Base-by-base conservation (phyloP, 2,888 invertebrate genomes). In the Polylopha cassiicola region DNA sequence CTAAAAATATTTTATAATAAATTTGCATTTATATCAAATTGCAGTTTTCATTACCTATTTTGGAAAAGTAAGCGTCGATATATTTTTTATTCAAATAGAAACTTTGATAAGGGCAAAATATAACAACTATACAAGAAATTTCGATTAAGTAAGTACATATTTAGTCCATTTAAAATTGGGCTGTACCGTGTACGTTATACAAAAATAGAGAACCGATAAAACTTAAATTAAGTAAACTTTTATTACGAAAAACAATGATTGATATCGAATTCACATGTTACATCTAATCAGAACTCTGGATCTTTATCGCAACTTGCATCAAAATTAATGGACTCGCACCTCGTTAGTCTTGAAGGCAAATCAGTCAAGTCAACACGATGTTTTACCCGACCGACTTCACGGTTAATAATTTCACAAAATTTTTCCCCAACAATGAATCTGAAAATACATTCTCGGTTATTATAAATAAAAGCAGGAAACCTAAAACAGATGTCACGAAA, bases 401-500 rank as follows among this genome's bases (percentile, higher is more conserved):
- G 10, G 6, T 23, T 17, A 24, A 6, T 21, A 16, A 13, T 1
- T n/a, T 6, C 30, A 10, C 8, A 9, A 17, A 27, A 13, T 4
- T 17, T 8, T 4, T 7, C 13, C 4, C 9, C 16, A 8, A 14
- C 8, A 1, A 16, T 7, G 15, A 23, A 10, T 9, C 20, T n/a
- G 14, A 11, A 8, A 27, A 27, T 9, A 10, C 16, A 22, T 42
- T 42, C 13, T 26, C 42, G 3, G 36, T 42, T 7, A 31, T 42
- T 24, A 11, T 42, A n/a, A 16, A 32, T 8, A 31, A 10, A 2
- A 16, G 30, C 34, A 6, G 48, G 39, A 8, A 39, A 43, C 5
- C 6, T 4, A 46, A 27, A 38, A 37, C 24, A 4, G 44, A 34
- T 39, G 39, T 48, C 14, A 23, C 45, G 0, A 32, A 51, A 10